Percentiles rank a stretch among this genome's conserved stretches.
Conservation (phyloP, 1,140 invertebrate genomes). For the Hyles vespertilio region DNA sequence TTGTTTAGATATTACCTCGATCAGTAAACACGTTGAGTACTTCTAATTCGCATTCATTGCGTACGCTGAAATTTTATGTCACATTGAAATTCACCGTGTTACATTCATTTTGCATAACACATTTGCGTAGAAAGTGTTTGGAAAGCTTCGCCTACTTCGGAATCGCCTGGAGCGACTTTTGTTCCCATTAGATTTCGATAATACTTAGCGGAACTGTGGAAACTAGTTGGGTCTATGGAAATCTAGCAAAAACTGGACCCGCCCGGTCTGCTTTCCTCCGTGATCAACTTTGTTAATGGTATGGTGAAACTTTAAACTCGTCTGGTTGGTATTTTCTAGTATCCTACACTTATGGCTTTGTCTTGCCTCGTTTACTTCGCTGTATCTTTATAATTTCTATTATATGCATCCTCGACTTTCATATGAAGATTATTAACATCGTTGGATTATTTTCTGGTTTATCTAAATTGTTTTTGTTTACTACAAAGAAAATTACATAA, state of each 20-base stretch:
- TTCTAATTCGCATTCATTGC: conserved; percentile 48
- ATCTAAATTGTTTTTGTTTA: too few relatives aligned
- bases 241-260: conserved; percentile 63
- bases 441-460: too few relatives aligned
- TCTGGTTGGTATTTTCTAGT: conserved; percentile 45
- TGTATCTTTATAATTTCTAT: too few relatives aligned
- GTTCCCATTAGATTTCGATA: conserved; percentile 48
- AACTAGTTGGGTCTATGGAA: conserved; percentile 56
- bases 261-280: conserved; percentile 56
- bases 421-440: too few relatives aligned
- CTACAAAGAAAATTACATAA: too few relatives aligned
- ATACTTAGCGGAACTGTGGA: conserved; percentile 43
- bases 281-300: conserved; percentile 60
- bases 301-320: conserved; percentile 53
- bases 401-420: too few relatives aligned
- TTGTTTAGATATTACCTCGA: conserved; percentile 6
- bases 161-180: conserved; percentile 61
- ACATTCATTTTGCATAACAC: conserved; percentile 67
- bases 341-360: conserved; percentile 22
- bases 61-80: conserved; percentile 38
- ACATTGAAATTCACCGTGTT: conserved; percentile 65
- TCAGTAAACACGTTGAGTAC: conserved; percentile 19
- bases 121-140: conserved; percentile 69
- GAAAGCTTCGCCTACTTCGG: conserved; percentile 67
- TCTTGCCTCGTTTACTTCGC: conserved; percentile 2